Evolutionary conservation across 2,888 invertebrate species (phyloP), one percentile per base, ranked within the genome.

Genomic region (Epirrhoe tristata): DNA sequence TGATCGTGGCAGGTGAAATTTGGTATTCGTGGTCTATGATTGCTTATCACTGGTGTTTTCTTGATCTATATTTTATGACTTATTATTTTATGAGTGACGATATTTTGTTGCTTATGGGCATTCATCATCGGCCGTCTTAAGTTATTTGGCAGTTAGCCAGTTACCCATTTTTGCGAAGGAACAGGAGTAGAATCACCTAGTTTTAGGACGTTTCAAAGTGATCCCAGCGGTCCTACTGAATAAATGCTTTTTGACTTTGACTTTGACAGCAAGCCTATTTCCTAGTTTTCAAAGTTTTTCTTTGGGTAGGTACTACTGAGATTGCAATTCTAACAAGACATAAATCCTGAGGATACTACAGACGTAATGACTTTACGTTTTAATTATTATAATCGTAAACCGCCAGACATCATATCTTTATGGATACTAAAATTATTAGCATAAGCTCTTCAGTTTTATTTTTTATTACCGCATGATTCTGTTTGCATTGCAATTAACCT

Each of bases 401-500:
- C 5, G 32, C 16, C 17, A 51, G n/a, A 34, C 7, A 50, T 43
- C 39, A 43, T 12, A 1, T 39, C 36, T 36, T 12, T 43, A 43
- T 12, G 12, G 12, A 8, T 43, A 43, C 12, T 5, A 43, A 39
- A 43, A 43, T 10, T 43, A 43, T 43, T 12, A 43, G 12, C 39
- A 43, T 43, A 43, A 43, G 10, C 60, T 53, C 60, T 36, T 39
- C n/a, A 53, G 32, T 53, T 32, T 52, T 46, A 53, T 17, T 31
- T 34, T 54, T 54, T 16, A 60, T 46, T 53, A 52, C 51, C 39
- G 39, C 16, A 10, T 57, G 32, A 53, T 52, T 58, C 24, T 62
- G 50, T 63, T 63, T 58, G 24, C 34, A 51, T 63, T 56, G 63
- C 51, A 63, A 67, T 67, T 50, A 66, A 62, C 43, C 50, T 36